Percentiles rank a stretch among this genome's conserved stretches.
Evolutionary conservation across 2,888 invertebrate species (phyloP).

Genomic region (Brenthis ino): DNA sequence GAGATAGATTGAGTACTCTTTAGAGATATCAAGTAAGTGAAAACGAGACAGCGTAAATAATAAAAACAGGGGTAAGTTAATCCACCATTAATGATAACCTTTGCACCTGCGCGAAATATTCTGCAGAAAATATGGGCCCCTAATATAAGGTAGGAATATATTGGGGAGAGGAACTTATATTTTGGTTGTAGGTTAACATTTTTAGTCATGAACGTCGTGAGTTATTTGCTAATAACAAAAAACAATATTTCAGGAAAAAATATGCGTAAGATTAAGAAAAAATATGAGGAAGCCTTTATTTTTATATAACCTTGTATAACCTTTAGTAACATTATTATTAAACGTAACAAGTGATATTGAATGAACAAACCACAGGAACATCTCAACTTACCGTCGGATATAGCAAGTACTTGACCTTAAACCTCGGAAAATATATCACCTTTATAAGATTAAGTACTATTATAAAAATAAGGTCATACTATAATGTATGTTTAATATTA

Average conservation of each 20-base stretch:
- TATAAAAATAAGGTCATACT: too few species aligned
- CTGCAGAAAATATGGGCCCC: constrained; percentile 59
- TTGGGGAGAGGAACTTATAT: constrained; percentile 41
- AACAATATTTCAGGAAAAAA: too few species aligned
- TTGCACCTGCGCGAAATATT: constrained; percentile 69
- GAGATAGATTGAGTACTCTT: constrained; percentile 13
- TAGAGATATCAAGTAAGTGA: background rate
- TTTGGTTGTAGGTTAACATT: constrained; percentile 30
- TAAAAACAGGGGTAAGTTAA: constrained; percentile 55
- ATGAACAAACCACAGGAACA: constrained; percentile 64
- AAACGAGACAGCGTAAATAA: constrained; percentile 42
- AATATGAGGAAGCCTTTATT: constrained; percentile 1
- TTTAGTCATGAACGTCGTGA: constrained; percentile 27
- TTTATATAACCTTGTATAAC: constrained; percentile 1
- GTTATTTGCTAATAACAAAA: constrained; percentile 3
- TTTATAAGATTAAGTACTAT: constrained; percentile 1
- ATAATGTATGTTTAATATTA: too few species aligned
- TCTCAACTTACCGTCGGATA: constrained; percentile 59
- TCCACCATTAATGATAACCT: constrained; percentile 69
- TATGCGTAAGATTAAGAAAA: too few species aligned
- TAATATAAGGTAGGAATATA: constrained; percentile 52
- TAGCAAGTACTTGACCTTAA: constrained; percentile 36
- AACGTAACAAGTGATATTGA: constrained; percentile 57
- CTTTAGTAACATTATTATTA: constrained; percentile 26
- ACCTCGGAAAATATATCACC: constrained; percentile 11